Percentiles rank a stretch among this genome's conserved stretches.
These are phyloP conservation scores for Chelmon rostratus DNA, from an alignment of 2,797 vertebrate genomes.

Conservation along the genomic window DNA sequence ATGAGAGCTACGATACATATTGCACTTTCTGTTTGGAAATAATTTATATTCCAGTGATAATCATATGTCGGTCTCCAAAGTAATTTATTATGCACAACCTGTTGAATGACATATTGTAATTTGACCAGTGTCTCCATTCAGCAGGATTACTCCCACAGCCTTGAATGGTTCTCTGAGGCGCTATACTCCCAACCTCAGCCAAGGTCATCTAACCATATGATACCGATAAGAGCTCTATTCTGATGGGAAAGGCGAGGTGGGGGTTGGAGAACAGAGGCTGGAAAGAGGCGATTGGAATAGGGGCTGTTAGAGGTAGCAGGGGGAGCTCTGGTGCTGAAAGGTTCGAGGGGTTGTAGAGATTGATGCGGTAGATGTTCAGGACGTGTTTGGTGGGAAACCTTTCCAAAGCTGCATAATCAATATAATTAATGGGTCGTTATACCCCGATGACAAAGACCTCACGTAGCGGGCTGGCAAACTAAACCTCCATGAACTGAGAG, in stretches of 20 bases:
- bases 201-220: constrained; percentile 71
- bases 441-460: constrained; percentile 45
- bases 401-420: constrained; percentile 60
- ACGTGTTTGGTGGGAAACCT: constrained; percentile 35
- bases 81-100: constrained; percentile 39
- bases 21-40: too few relatives aligned
- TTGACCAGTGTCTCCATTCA: constrained; percentile 54
- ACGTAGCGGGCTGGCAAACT: constrained; percentile 27
- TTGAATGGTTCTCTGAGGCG: constrained; percentile 63
- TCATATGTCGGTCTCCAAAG: constrained; percentile 19
- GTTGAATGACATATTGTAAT: constrained; percentile 25
- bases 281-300: constrained; percentile 38
- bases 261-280: constrained; percentile 45
- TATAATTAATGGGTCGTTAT: constrained; percentile 68
- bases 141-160: constrained; percentile 66
- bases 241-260: constrained; percentile 69
- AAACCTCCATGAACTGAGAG: constrained; percentile 39
- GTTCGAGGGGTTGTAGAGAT: constrained; percentile 45
- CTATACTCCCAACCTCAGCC: constrained; percentile 52
- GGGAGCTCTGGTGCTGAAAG: constrained; percentile 55
- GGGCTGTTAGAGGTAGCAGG: constrained; percentile 38
- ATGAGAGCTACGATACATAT: too few relatives aligned
- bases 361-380: constrained; percentile 34
- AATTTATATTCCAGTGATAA: constrained; percentile 4
- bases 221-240: constrained; percentile 73